Conservation (phyloP, 2,113 vertebrate genomes). For the Argyrosomus japonicus region DNA sequence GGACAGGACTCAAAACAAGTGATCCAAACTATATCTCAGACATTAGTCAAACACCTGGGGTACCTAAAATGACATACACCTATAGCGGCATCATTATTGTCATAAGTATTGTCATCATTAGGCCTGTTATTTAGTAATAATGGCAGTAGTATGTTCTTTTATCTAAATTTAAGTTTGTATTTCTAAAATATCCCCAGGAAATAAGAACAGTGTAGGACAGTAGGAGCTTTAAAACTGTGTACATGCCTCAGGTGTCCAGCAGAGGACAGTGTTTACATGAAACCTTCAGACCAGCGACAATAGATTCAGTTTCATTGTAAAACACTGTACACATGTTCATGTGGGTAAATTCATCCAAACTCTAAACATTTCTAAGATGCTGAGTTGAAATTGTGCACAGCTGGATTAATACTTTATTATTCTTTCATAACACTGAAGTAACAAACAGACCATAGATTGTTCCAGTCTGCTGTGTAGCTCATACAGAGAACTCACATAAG, state of each 20-base stretch:
- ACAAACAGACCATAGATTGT: neutral
- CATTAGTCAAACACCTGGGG: no score
- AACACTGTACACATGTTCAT: neutral
- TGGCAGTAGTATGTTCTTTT: no score
- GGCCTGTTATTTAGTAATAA: no score
- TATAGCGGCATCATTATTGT: no score
- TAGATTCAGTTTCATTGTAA: neutral
- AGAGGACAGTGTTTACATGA: conserved; percentile 29
- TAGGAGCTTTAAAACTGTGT: neutral
- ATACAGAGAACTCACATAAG: neutral
- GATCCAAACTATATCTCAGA: no score
- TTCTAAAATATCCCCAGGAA: no score
- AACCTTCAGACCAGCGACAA: neutral
- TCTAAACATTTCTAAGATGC: neutral
- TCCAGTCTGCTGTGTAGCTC: neutral
- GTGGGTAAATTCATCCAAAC: neutral
- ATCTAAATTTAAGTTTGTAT: no score
- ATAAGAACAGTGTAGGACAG: no score
- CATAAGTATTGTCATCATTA: no score
- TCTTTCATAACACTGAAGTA: neutral
- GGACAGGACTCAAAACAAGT: no score
- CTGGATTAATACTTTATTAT: neutral
- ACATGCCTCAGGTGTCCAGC: conserved; percentile 3
- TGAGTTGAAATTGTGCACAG: neutral
- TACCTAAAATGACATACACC: no score